Conservation (phyloP, 2,888 invertebrate species). For the Epistrophella euchroma region DNA sequence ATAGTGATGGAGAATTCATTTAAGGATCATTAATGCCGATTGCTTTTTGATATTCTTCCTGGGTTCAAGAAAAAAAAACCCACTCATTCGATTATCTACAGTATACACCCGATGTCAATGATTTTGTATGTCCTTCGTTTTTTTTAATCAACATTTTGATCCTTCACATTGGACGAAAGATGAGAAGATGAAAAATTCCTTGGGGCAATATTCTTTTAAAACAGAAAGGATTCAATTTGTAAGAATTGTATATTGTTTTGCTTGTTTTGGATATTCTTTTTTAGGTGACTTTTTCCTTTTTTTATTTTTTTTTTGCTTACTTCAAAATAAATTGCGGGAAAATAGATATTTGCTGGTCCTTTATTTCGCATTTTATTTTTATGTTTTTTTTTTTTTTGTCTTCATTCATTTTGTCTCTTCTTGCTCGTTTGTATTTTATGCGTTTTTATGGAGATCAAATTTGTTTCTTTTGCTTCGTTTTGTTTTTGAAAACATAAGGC, state of each 20-base stretch:
- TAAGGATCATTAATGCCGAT: slow-evolving; percentile 65
- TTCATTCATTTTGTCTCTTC: slow-evolving; percentile 45
- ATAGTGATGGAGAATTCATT: slow-evolving; percentile 39
- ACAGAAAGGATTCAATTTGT: slow-evolving; percentile 74
- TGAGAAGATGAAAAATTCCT: slow-evolving; percentile 42
- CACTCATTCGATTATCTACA: slow-evolving; percentile 56
- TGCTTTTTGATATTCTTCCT: slow-evolving; percentile 49
- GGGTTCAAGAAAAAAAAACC: slow-evolving; percentile 15
- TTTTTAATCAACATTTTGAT: slow-evolving; percentile 73
- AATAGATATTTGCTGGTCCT: slow-evolving; percentile 52
- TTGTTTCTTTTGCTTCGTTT: slow-evolving; percentile 34
- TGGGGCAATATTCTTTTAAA: slow-evolving; percentile 56
- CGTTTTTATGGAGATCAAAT: slow-evolving; percentile 74
- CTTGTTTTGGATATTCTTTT: slow-evolving; percentile 44
- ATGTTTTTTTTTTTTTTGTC: slow-evolving; percentile 11
- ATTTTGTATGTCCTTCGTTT: slow-evolving; percentile 23
- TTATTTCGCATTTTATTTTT: slow-evolving; percentile 44
- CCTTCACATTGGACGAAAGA: slow-evolving; percentile 26
- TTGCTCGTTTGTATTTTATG: slow-evolving; percentile 70
- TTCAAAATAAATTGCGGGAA: slow-evolving; percentile 42
- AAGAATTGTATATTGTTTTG: slow-evolving; percentile 51
- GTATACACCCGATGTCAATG: neutral
- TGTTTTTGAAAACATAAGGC: slow-evolving; percentile 45
- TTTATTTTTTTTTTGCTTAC: neutral
- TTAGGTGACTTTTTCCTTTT: slow-evolving; percentile 18